phyloP scores from a whole-genome alignment of 2,113 vertebrate species.

The Azemiops feae region DNA sequence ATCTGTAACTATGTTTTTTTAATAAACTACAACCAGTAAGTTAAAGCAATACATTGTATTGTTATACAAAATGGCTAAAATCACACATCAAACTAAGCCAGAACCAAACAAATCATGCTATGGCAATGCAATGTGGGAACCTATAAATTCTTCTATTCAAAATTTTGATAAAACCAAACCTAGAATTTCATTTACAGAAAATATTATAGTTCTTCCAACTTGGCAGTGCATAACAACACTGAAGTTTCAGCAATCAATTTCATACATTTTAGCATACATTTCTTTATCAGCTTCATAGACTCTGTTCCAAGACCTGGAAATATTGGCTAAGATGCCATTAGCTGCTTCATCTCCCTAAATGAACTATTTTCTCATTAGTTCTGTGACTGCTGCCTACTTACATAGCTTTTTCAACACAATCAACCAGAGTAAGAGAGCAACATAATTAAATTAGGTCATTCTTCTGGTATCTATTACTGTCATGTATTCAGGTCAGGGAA shows the following conservation, averaged over 20 bases:
- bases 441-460: not conserved
- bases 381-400: not conserved
- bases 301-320: not conserved
- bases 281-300: not conserved
- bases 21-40: not conserved
- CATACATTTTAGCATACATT: not conserved
- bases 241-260: not conserved
- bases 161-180: not conserved
- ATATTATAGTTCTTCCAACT: not conserved
- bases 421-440: not conserved
- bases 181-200: not conserved
- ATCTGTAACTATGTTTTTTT: not conserved
- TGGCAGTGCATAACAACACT: not conserved
- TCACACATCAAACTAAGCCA: not conserved
- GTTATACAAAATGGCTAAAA: not conserved
- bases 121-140: not conserved
- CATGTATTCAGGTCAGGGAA: not conserved
- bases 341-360: not conserved
- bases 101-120: not conserved
- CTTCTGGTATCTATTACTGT: not conserved
- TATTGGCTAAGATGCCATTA: not conserved
- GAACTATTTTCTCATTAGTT: not conserved
- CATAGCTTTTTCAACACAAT: not conserved
- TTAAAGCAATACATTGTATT: not conserved
- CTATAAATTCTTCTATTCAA: not conserved